These are phyloP conservation scores for Dicrurus megarhynchus DNA, from an alignment of 2,113 vertebrate genomes.

Conservation along the genomic window DNA sequence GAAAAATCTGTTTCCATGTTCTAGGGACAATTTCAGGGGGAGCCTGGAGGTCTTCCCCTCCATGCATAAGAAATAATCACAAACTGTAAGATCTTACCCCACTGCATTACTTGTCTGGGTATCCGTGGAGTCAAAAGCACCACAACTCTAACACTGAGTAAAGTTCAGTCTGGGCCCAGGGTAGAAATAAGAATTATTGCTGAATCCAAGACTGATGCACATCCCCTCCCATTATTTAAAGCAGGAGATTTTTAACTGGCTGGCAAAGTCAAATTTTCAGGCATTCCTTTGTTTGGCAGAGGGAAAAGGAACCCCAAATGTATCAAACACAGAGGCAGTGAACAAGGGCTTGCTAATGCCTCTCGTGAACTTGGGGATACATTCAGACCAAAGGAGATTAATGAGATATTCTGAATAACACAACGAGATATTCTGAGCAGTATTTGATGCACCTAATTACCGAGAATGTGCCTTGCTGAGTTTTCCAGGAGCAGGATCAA, in stretches of 20 bases:
- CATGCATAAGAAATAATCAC: not conserved
- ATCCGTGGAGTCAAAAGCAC: not conserved
- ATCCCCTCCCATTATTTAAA: not conserved
- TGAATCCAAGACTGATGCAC: not conserved
- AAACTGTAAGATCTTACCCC: not conserved
- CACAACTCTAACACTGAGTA: not conserved
- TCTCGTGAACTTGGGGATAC: conserved; percentile 24
- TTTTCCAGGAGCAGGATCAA: conserved; percentile 39
- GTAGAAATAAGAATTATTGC: not conserved
- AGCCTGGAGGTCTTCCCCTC: not conserved
- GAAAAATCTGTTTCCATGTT: not conserved
- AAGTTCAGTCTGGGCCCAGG: not conserved
- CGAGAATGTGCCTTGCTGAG: conserved; percentile 50
- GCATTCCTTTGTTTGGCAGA: not conserved
- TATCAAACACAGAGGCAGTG: not conserved
- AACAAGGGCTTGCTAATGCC: conserved; percentile 18
- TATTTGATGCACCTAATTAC: conserved; percentile 64
- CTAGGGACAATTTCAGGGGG: not conserved
- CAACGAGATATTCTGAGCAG: not conserved
- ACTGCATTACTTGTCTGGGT: not conserved
- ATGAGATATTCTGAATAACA: conserved; percentile 60
- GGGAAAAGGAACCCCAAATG: conserved; percentile 8
- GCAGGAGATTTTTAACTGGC: not conserved
- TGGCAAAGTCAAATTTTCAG: conserved; percentile 10
- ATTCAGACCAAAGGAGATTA: conserved; percentile 35